Evolutionary conservation across 2,113 vertebrate species (phyloP).

Genomic region (Paracyprichromis sp.): DNA sequence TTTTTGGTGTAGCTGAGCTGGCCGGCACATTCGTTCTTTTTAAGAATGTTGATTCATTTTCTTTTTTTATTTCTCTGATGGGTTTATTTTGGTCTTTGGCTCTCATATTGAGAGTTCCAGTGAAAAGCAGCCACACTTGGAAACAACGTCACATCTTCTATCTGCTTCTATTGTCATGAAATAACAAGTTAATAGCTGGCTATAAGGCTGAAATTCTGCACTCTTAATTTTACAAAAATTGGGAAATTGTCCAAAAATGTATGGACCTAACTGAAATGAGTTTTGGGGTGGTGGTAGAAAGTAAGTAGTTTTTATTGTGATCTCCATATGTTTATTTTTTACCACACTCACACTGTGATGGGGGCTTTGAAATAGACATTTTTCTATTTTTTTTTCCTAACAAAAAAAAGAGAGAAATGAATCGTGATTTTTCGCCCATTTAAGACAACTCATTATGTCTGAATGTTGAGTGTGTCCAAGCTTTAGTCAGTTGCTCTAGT

Average conservation of each 20-base stretch:
- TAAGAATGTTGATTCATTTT: not conserved
- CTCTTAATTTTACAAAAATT: not conserved
- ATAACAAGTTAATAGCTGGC: not conserved
- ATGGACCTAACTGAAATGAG: not conserved
- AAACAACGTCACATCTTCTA: not conserved
- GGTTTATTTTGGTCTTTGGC: not conserved
- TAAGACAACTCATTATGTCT: not conserved
- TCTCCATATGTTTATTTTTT: not conserved
- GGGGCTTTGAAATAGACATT: not conserved
- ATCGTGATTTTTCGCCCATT: fast-evolving
- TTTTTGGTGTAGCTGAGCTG: not conserved
- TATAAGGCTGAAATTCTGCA: not conserved
- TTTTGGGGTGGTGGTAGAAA: not conserved
- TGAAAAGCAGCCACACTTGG: not conserved
- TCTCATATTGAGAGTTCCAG: not conserved
- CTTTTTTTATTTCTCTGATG: not conserved
- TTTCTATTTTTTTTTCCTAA: not conserved
- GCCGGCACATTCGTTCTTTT: not conserved
- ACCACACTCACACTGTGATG: not conserved
- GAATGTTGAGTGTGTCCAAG: not conserved
- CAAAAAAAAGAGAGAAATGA: not conserved
- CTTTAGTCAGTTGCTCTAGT: not conserved
- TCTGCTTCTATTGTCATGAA: not conserved
- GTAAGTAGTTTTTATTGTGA: not conserved
- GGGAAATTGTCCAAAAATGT: not conserved